phyloP scores from a whole-genome alignment of 2,888 invertebrate species.

The Oxyscelio sp. region DNA sequence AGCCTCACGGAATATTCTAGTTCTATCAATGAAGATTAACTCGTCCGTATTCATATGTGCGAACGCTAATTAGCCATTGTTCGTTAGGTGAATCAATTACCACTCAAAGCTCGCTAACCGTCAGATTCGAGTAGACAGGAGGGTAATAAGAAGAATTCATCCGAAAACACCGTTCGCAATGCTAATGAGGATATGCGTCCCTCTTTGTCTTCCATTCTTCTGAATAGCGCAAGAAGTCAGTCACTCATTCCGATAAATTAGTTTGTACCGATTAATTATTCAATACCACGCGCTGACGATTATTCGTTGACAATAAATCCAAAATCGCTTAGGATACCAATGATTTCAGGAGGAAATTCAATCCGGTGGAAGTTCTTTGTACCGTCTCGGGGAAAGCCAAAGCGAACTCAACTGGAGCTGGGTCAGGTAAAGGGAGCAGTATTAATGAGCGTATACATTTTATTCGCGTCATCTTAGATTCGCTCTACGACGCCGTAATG shows the following conservation, averaged over 20 bases:
- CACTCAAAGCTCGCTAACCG: slow-evolving; percentile 64
- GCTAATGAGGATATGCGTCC: slow-evolving; percentile 57
- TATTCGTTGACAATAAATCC: slow-evolving; percentile 1
- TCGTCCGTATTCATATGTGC: slow-evolving; percentile 69
- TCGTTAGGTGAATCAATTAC: slow-evolving; percentile 72
- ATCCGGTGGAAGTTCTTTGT: not conserved
- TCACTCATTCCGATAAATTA: slow-evolving; percentile 38
- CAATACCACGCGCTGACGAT: not conserved
- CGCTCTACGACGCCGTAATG: not conserved
- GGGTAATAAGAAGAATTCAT: slow-evolving; percentile 67
- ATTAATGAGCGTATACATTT: not conserved
- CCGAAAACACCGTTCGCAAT: slow-evolving; percentile 66
- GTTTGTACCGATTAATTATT: slow-evolving; percentile 37
- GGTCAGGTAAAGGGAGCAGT: not conserved
- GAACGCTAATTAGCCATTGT: slow-evolving; percentile 70
- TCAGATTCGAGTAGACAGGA: slow-evolving; percentile 58
- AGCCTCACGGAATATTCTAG: slow-evolving; percentile 11
- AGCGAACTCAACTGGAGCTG: not conserved
- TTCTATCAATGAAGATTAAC: slow-evolving; percentile 65
- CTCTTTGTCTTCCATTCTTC: slow-evolving; percentile 50
- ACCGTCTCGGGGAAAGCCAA: not conserved
- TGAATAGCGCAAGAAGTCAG: slow-evolving; percentile 43
- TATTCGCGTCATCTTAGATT: not conserved
- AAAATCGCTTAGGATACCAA: not conserved
- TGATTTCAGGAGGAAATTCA: not conserved